Evolutionary conservation across 2,888 invertebrate species (phyloP), one percentile per base, ranked within the genome.

Genomic region (Euzophera pinguis): DNA sequence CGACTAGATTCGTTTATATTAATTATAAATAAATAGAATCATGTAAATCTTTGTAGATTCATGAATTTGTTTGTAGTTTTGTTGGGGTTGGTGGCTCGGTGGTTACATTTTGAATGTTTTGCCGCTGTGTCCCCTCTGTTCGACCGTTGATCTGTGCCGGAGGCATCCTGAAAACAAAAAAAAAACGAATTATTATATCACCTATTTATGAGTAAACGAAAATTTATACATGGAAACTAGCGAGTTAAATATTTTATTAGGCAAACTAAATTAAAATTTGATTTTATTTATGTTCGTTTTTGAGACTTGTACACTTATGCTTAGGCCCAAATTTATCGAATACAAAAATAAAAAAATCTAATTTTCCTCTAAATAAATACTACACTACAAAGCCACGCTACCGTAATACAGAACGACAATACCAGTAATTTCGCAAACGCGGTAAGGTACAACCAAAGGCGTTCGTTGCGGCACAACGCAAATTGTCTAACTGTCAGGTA

Each of bases 1-100:
- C 81, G 89, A 90, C 89, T 90, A 90, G 89, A 90, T 82, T 90
- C 81, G 89, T 89, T 59, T 78, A 71, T 76, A 69, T 75, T 22
- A 32, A 9, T 83, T 82, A 83, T 88, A 85, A 88, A 86, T 86
- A 82, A 62, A 63, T 64, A 75, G 73, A 74, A 84, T 89, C 87
- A 89, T 85, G 87, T 86, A 74, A 22, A 82, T 82, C 86, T 78
- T 76, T 67, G 53, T 67, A 69, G 85, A 84, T 64, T 81, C 86
- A 84, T 88, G 84, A 84, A 80, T 87, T 74, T 84, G 77, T 74
- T 73, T 75, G 65, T 73, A 32, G 66, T 71, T 61, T 75, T 68
- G 71, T 81, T 84, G 79, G 78, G 12, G 75, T 75, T 69, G 66
- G 54, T 67, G 50, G 61, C 64, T 86, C 82, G 90, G 89, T 88